Conservation (phyloP, 2,113 vertebrate species). For the Calonectris borealis region DNA sequence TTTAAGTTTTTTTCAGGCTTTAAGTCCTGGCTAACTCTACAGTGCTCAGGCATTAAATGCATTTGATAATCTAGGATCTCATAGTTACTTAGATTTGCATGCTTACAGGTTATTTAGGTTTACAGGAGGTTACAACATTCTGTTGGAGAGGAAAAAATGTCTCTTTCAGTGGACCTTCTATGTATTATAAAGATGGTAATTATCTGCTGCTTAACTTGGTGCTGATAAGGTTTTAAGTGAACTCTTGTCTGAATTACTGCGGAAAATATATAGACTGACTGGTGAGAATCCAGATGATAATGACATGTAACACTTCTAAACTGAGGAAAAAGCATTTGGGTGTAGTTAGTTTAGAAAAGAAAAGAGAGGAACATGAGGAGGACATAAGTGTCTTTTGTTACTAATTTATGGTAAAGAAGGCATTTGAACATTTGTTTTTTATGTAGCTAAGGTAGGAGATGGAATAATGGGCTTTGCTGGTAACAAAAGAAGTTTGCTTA, state of each 20-base stretch:
- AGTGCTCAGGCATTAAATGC: neutral
- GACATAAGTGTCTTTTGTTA: neutral
- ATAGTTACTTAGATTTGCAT: neutral
- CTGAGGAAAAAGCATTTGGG: neutral
- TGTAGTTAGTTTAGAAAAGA: neutral
- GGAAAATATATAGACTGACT: neutral
- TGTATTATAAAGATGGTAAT: neutral
- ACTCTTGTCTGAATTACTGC: neutral
- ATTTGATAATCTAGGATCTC: neutral
- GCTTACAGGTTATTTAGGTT: neutral
- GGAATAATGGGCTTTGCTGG: neutral
- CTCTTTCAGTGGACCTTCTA: neutral
- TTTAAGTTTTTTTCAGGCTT: too few relatives aligned
- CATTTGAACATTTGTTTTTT: neutral
- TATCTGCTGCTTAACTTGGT: neutral
- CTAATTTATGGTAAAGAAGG: neutral
- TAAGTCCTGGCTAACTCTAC: neutral
- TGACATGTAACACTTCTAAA: neutral
- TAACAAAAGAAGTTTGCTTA: neutral
- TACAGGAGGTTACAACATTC: neutral
- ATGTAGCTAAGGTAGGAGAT: neutral
- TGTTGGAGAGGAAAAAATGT: neutral
- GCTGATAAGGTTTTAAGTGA: neutral
- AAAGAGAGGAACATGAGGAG: neutral
- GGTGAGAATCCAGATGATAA: neutral